phyloP scores from a whole-genome alignment of 2,113 vertebrate species.

The Phalacrocorax carbo region DNA sequence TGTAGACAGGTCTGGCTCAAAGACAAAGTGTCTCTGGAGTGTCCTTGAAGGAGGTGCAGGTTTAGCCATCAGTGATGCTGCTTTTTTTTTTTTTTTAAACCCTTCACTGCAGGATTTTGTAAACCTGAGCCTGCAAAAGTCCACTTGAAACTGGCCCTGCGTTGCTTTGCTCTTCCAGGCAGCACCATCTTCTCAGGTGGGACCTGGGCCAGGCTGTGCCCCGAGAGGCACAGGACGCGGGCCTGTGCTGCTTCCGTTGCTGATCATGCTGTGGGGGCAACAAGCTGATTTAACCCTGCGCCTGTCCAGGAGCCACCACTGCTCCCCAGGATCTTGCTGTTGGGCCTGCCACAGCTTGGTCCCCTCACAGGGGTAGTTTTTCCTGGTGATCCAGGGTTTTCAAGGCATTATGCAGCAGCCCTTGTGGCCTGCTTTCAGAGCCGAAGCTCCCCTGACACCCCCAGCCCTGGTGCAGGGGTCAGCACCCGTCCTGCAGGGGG shows the following conservation, averaged over 20 bases:
- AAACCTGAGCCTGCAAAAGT: not conserved
- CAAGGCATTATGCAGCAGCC: fast-evolving
- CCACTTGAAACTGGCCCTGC: not conserved
- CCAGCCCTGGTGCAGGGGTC: not conserved
- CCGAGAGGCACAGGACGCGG: fast-evolving
- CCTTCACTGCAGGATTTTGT: not conserved
- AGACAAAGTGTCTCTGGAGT: not conserved
- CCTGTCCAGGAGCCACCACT: not conserved
- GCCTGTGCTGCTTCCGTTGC: not conserved
- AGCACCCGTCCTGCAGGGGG: fast-evolving
- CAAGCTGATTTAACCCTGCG: fast-evolving
- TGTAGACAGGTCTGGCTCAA: not conserved
- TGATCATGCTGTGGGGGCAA: not conserved
- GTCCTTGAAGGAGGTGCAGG: not conserved
- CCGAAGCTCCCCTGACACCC: no score
- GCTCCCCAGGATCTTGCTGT: not conserved
- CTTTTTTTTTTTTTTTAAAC: not conserved
- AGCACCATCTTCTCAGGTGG: not conserved
- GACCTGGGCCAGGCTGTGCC: not conserved
- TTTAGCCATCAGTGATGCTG: not conserved
- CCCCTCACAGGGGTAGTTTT: fast-evolving
- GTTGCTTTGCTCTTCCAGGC: not conserved
- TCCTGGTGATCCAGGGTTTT: not conserved
- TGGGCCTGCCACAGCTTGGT: not conserved
- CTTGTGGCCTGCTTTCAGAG: not conserved